Percentiles rank a stretch among this genome's conserved stretches.
Conservation (phyloP, 2,113 vertebrate species). For the Nymphicus hollandicus region DNA sequence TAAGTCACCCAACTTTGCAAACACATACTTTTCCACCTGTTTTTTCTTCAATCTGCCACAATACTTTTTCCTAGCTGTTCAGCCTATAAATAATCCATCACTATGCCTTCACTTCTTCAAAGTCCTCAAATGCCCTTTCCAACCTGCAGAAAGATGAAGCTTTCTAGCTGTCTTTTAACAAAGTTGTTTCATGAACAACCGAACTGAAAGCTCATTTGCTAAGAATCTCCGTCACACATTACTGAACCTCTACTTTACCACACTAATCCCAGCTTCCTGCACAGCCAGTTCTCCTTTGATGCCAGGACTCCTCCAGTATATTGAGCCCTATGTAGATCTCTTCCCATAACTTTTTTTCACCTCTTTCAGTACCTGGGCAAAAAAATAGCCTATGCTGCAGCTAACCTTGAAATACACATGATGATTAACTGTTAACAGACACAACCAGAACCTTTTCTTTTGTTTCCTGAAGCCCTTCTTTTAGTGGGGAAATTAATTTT, state of each 20-base stretch:
- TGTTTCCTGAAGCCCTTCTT: neutral
- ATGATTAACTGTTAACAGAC: neutral
- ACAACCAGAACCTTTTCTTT: neutral
- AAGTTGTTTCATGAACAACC: neutral
- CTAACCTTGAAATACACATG: neutral
- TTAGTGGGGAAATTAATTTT: neutral
- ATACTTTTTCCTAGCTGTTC: neutral
- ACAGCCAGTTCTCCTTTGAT: neutral
- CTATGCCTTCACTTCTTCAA: neutral
- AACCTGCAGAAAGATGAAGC: neutral
- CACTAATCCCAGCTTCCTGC: neutral
- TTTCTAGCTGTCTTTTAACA: slow-evolving; percentile 1
- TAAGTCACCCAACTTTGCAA: neutral
- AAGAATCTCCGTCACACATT: neutral
- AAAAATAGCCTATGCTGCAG: neutral
- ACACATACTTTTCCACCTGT: neutral
- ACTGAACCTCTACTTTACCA: neutral
- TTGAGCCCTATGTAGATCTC: neutral
- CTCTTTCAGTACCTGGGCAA: neutral
- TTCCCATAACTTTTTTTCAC: neutral
- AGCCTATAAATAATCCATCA: neutral
- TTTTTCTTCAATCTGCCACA: neutral
- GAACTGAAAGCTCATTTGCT: slow-evolving; percentile 16
- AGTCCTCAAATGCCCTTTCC: neutral
- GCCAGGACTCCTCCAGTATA: neutral